phyloP scores from a whole-genome alignment of 1,140 invertebrate genomes.

The Anagrus nilaparvatae region DNA sequence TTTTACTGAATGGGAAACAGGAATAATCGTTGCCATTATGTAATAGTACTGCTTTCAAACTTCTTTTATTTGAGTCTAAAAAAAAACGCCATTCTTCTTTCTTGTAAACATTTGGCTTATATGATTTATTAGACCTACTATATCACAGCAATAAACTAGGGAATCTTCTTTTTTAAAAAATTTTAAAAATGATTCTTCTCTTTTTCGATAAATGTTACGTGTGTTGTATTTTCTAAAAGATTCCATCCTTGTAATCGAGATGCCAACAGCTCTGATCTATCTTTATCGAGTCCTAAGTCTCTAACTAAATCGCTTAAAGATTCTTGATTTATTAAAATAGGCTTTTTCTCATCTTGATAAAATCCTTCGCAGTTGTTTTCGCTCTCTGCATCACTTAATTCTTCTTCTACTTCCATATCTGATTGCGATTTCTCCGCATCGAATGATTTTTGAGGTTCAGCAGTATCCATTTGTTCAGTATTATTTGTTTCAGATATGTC shows the following conservation, averaged over 20 bases:
- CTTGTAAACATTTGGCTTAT: conserved; percentile 7
- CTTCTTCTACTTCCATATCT: too few species aligned
- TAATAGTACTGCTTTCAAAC: conserved; percentile 30
- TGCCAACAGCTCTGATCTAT: too few species aligned
- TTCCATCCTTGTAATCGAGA: conserved; percentile 22
- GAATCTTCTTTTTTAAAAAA: conserved; percentile 13
- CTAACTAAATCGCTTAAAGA: conserved; percentile 26
- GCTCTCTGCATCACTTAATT: too few species aligned
- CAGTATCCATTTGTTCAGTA: too few species aligned
- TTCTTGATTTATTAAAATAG: too few species aligned
- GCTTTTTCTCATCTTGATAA: too few species aligned
- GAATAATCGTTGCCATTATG: conserved; percentile 31
- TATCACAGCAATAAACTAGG: conserved; percentile 14
- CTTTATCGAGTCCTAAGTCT: conserved; percentile 28
- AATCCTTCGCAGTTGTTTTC: too few species aligned
- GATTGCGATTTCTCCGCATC: too few species aligned
- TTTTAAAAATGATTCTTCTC: conserved; percentile 12
- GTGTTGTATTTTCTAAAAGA: conserved; percentile 3
- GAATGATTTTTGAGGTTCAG: too few species aligned
- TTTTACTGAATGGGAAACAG: conserved; percentile 23
- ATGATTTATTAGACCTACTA: conserved; percentile 8
- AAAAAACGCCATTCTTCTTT: conserved; percentile 14
- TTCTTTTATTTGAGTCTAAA: conserved; percentile 22
- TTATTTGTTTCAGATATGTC: too few species aligned
- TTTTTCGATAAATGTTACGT: conserved; percentile 9